Conservation (phyloP, 2,888 invertebrate species). For the Acleris sparsana region DNA sequence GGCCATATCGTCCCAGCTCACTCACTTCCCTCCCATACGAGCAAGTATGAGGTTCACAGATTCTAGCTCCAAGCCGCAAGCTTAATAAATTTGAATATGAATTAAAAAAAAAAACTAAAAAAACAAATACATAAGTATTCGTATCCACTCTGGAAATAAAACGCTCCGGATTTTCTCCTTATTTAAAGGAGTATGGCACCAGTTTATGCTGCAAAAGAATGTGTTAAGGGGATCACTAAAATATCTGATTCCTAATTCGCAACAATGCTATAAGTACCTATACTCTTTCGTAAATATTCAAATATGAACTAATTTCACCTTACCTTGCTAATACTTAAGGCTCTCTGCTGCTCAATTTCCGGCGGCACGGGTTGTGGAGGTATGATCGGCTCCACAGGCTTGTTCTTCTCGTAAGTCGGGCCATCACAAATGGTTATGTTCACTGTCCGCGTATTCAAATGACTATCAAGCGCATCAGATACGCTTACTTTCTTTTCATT, state of each 20-base stretch:
- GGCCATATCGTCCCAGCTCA: too few relatives aligned
- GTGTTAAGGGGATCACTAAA: too few relatives aligned
- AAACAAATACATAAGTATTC: not conserved
- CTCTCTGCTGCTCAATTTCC: constrained; percentile 92
- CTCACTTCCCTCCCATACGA: too few relatives aligned
- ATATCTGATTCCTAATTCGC: too few relatives aligned
- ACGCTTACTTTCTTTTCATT: constrained; percentile 64
- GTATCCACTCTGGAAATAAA: too few relatives aligned
- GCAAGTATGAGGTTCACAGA: too few relatives aligned
- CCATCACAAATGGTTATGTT: constrained; percentile 73
- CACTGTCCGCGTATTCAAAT: constrained; percentile 62
- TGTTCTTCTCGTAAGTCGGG: constrained; percentile 60
- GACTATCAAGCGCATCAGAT: constrained; percentile 58
- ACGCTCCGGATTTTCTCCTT: too few relatives aligned
- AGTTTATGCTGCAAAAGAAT: too few relatives aligned
- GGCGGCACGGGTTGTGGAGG: constrained; percentile 90
- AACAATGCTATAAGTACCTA: too few relatives aligned
- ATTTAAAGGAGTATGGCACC: too few relatives aligned
- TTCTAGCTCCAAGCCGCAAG: too few relatives aligned
- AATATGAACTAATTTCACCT: constrained; percentile 35
- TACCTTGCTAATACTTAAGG: constrained; percentile 92
- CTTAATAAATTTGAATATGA: not conserved
- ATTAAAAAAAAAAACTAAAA: not conserved
- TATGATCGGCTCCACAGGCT: constrained; percentile 73
- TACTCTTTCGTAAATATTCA: too few relatives aligned